Conservation (phyloP, 2,888 invertebrate genomes). For the Clistopyga incitator region DNA sequence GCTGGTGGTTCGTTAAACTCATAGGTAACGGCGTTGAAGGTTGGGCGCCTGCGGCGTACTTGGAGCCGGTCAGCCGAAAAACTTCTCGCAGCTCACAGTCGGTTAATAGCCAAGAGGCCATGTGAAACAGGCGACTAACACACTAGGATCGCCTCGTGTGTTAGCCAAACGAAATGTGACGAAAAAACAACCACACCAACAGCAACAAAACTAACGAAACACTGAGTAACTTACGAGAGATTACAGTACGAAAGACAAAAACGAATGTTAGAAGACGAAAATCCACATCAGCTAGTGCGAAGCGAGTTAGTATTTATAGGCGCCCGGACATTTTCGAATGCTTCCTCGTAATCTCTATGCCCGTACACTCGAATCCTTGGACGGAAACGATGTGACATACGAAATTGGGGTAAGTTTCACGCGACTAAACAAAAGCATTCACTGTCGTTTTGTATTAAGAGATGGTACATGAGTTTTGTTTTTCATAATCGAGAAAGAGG, state of each 20-base stretch:
- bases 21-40: slow-evolving; percentile 92
- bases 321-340: slow-evolving; percentile 41
- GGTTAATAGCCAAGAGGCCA: slow-evolving; percentile 83
- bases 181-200: slow-evolving; percentile 7
- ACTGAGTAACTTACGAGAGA: slow-evolving; percentile 30
- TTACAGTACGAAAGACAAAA: slow-evolving; percentile 32
- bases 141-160: slow-evolving; percentile 80
- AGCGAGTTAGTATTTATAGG: slow-evolving; percentile 25
- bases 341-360: slow-evolving; percentile 32
- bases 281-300: slow-evolving; percentile 21
- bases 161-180: slow-evolving; percentile 70
- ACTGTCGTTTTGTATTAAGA: slow-evolving; percentile 15
- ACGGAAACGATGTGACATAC: slow-evolving; percentile 47
- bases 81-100: slow-evolving; percentile 89
- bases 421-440: slow-evolving; percentile 37
- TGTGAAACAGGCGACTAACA: slow-evolving; percentile 84
- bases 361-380: slow-evolving; percentile 51
- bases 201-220: slow-evolving; percentile 22
- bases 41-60: slow-evolving; percentile 97
- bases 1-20: slow-evolving; percentile 98
- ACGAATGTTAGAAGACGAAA: slow-evolving; percentile 22
- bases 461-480: slow-evolving; percentile 20
- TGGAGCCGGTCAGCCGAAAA: slow-evolving; percentile 91
- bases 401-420: slow-evolving; percentile 50
- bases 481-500: neutral